Base-by-base conservation (phyloP, 2,113 vertebrate species). In the Calcarius ornatus region DNA sequence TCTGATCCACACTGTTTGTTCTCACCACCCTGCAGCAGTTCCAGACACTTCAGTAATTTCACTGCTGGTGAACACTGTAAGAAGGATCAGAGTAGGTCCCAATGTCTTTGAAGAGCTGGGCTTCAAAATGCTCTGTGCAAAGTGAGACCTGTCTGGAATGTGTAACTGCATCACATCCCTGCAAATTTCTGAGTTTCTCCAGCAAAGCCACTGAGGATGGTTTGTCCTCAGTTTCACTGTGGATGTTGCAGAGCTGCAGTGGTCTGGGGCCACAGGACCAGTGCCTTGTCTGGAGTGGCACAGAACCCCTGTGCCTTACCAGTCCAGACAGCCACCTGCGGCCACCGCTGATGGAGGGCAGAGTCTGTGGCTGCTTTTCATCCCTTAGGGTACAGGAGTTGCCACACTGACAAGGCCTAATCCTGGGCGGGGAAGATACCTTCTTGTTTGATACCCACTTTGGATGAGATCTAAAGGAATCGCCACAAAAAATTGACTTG, bases 161-260 rank as follows among this genome's bases (percentile, higher is more conserved):
- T 45, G 22, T 33, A 63, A 27, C 16, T 88, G 11, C 19, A 16
- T 15, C 38, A 50, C 50, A 40, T 43, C 61, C 28, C 25, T 88
- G 57, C 17, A 77, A 43, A 70, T 86, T 48, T 35, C 43, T 37
- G 0, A 11, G 61, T 65, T 90, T 80, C 78, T 85, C 54, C 37
- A 56, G 0, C 21, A 57, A 63, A 78, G 6, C 37, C 42, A 19
- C 43, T 0, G 1, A 71, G 45, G 21, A 51, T 1, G 1, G 27
- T 13, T 57, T 70, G 33, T 38, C 21, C 38, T 59, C 27, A 66
- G 33, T 63, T 77, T 73, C 42, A 23, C 1, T 12, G 47, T 7
- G 22, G 21, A 2, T 56, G 10, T 33, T 61, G 50, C 40, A 78
- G 68, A 71, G 20, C 27, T 75, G 38, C 69, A 35, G 47, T 20